Evolutionary conservation across 2,113 vertebrate genomes (phyloP).

Genomic region (Gnathonemus echidnorhynchus): DNA sequence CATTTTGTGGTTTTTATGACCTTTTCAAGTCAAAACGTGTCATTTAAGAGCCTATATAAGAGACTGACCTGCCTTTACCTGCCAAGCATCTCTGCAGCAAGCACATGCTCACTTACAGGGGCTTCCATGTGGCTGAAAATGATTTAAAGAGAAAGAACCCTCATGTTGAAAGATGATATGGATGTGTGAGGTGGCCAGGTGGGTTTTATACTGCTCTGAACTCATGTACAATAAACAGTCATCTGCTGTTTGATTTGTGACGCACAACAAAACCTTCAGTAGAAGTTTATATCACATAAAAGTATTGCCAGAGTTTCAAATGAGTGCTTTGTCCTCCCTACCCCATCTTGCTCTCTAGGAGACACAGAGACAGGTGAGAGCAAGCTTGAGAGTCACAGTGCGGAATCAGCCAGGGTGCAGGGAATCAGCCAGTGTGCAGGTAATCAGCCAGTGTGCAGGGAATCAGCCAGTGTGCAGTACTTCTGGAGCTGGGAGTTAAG

Average conservation of each 20-base stretch:
- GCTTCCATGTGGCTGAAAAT: background rate
- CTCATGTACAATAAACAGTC: background rate
- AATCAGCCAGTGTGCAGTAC: background rate
- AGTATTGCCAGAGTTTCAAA: background rate
- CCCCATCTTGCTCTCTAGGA: background rate
- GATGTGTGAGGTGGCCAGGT: background rate
- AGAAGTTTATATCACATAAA: background rate
- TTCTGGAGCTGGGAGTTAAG: background rate
- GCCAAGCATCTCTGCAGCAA: background rate
- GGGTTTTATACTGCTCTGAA: background rate
- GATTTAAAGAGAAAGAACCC: background rate
- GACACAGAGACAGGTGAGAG: background rate
- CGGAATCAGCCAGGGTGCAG: background rate
- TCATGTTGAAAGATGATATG: background rate
- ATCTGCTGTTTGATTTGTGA: background rate
- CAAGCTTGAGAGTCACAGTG: background rate
- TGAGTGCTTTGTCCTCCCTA: background rate
- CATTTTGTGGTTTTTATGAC: slow-evolving; percentile 44
- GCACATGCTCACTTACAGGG: background rate
- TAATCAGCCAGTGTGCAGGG: background rate
- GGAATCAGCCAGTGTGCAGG: background rate
- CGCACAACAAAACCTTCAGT: background rate
- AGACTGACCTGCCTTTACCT: background rate
- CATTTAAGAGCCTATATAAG: slow-evolving; percentile 5
- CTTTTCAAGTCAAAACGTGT: slow-evolving; percentile 13